Evolutionary conservation across 2,888 invertebrate species (phyloP), one percentile per base, ranked within the genome.

Genomic region (Ormyrus pomaceus): DNA sequence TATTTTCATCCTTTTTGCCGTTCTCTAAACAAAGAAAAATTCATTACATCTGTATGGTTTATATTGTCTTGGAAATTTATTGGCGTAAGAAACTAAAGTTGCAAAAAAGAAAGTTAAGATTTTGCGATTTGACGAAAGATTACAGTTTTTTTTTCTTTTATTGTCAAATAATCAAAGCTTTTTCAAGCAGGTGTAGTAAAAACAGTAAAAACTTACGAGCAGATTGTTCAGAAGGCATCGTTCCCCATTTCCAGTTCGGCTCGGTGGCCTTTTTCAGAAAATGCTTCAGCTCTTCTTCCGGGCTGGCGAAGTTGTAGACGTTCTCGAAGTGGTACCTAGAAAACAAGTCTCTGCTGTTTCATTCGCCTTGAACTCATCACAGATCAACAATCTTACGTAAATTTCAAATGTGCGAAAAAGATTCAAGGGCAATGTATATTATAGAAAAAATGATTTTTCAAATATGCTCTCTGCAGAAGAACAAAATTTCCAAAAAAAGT

Each of bases 221-320:
- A 3, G 80, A 78, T 19, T 77, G 78, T 55, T 80, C 80, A 46
- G 68, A 80, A 9, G 82, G 80, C 68, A 64, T 75, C 19, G 79
- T 89, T 83, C 86, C 87, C 97, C 96, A 97, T 85, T 95, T 95
- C 96, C 96, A 97, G 76, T 95, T 95, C n/a, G 95, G 95, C 87
- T 93, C 93, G 80, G 94, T 94, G 87, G 96, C 95, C 88, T 95
- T 93, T 85, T 94, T 94, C 87, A 97, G 90, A 91, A 97, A 97
- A 91, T 96, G 95, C 19, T 95, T 89, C 72, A 97, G 91, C 88
- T 95, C 95, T 72, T 94, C 94, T 90, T 97, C 96, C 10, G 96
- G 94, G 79, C 94, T 93, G 46, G 93, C 92, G 88, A 96, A 96
- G 73, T 92, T 93, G 82, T 93, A 93, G 86, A 94, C 94, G 86